Conservation (phyloP, 1,140 invertebrate species). For the Drosophila repleta region DNA sequence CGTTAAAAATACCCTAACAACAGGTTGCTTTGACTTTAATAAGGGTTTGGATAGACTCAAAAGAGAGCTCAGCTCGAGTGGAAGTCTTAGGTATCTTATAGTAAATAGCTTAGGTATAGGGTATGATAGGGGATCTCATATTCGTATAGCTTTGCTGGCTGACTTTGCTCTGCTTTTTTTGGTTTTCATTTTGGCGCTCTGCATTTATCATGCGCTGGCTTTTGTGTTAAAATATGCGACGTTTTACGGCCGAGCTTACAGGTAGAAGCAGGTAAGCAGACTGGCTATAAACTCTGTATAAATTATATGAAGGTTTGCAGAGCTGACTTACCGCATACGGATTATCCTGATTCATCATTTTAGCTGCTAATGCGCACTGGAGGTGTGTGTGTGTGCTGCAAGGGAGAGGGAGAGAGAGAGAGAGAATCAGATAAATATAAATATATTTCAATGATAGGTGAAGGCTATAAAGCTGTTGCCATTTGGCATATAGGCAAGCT, state of each 20-base stretch:
- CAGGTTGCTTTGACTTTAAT: neutral
- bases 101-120: neutral
- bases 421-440: slow-evolving; percentile 18
- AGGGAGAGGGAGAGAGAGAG: slow-evolving; percentile 22
- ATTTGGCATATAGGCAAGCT: slow-evolving; percentile 9
- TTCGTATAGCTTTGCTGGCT: neutral
- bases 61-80: too few species aligned
- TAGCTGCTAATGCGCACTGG: slow-evolving; percentile 1
- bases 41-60: too few species aligned
- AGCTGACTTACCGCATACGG: slow-evolving; percentile 81
- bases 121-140: neutral
- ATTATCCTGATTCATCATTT: slow-evolving; percentile 83
- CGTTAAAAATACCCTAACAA: slow-evolving; percentile 50
- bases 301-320: slow-evolving; percentile 30
- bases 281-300: slow-evolving; percentile 48
- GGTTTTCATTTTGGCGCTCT: slow-evolving; percentile 15
- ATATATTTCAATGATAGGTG: slow-evolving; percentile 11
- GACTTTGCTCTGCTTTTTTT: slow-evolving; percentile 3
- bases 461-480: slow-evolving; percentile 13
- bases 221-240: slow-evolving; percentile 52
- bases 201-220: slow-evolving; percentile 45
- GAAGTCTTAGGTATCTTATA: neutral
- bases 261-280: slow-evolving; percentile 11
- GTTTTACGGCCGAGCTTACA: slow-evolving; percentile 38
- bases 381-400: slow-evolving; percentile 23